Conservation (phyloP, 2,888 invertebrate genomes). For the Drosophila greeni region DNA sequence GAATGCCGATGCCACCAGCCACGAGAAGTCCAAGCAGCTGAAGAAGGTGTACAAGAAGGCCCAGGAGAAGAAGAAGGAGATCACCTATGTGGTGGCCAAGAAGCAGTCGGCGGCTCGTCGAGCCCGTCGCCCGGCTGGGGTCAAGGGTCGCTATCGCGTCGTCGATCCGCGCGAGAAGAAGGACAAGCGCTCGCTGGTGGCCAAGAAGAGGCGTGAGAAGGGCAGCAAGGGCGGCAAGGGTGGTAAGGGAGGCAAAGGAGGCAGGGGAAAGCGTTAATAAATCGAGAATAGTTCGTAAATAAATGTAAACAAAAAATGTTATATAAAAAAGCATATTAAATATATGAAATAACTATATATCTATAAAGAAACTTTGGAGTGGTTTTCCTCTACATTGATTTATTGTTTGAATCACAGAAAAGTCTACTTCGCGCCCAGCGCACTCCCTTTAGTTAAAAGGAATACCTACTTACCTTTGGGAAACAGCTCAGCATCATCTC, state of each 20-base stretch:
- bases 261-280: conserved; percentile 43
- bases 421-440: not conserved
- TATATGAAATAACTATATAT: not conserved
- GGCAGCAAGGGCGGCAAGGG: conserved; percentile 45
- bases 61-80: conserved; percentile 90
- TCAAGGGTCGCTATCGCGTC: conserved; percentile 95
- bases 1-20: conserved; percentile 91
- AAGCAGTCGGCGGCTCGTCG: conserved; percentile 89
- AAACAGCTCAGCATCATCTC: not conserved
- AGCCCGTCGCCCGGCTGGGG: conserved; percentile 88
- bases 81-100: conserved; percentile 96
- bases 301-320: conserved; percentile 13
- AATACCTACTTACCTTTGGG: no score
- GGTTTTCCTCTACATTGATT: not conserved
- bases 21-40: conserved; percentile 95
- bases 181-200: conserved; percentile 84
- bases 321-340: conserved; percentile 2
- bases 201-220: conserved; percentile 71
- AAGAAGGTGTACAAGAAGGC: conserved; percentile 95
- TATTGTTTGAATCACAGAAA: not conserved
- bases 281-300: not conserved
- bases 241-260: conserved; percentile 29
- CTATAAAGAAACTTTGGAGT: not conserved
- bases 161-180: conserved; percentile 98
- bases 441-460: not conserved